Percentiles rank a stretch among this genome's conserved stretches.
phyloP scores from a whole-genome alignment of 2,797 vertebrate species.

The Myotis pilosus region DNA sequence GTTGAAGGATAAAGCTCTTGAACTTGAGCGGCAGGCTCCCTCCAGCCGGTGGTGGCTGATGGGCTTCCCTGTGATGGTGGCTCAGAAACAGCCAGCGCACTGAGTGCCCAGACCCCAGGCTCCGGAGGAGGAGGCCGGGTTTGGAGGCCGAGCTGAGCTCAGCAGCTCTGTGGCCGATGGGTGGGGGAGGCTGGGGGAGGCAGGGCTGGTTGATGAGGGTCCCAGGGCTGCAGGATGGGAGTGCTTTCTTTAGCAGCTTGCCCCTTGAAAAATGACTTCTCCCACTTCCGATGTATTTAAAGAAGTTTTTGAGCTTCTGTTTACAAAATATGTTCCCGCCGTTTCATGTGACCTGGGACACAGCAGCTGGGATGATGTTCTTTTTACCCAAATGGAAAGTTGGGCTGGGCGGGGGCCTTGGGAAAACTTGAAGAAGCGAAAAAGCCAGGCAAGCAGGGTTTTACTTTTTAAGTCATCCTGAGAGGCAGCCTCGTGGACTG shows the following conservation, averaged over 20 bases:
- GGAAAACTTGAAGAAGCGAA: conserved; percentile 45
- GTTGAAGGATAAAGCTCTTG: not conserved
- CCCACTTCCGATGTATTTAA: conserved; percentile 60
- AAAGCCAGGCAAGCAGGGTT: not conserved
- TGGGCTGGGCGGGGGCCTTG: not conserved
- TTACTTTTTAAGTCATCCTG: not conserved
- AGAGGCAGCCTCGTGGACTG: not conserved
- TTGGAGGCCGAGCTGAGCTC: not conserved
- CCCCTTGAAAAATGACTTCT: not conserved
- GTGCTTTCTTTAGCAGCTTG: conserved; percentile 37
- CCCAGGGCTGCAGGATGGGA: not conserved
- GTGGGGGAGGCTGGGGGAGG: not conserved
- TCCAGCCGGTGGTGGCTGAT: not conserved
- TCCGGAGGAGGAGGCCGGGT: not conserved
- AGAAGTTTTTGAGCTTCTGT: conserved; percentile 42
- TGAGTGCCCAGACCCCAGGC: not conserved
- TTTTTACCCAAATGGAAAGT: conserved; percentile 63
- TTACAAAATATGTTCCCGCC: conserved; percentile 36
- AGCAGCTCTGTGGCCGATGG: not conserved
- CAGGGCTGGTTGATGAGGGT: not conserved
- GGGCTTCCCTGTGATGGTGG: not conserved
- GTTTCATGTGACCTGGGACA: conserved; percentile 51
- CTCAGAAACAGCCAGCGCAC: not conserved
- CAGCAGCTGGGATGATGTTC: conserved; percentile 36
- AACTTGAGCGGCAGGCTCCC: not conserved